These are phyloP conservation scores for Phataginus tricuspis DNA, from an alignment of 2,797 vertebrate species.

Conservation along the genomic window DNA sequence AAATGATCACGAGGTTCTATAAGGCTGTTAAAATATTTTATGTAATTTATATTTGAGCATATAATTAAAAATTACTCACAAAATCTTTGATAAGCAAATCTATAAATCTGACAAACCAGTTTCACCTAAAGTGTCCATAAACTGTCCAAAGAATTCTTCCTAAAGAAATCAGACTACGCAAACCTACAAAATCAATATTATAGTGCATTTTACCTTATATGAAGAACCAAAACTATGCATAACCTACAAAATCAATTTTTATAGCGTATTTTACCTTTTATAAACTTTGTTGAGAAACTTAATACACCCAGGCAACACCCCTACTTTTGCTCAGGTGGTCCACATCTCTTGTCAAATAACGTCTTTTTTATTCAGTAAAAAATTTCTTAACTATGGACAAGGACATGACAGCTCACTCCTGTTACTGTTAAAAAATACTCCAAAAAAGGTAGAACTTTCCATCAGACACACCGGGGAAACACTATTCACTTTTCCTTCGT, in stretches of 20 bases:
- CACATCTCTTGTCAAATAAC: background rate
- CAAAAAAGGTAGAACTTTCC: background rate
- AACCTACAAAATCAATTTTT: background rate
- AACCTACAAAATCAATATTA: too few species aligned
- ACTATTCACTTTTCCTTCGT: background rate
- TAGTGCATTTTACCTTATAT: too few species aligned
- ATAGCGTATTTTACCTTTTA: background rate
- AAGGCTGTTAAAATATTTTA: background rate
- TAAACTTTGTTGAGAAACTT: background rate
- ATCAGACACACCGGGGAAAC: background rate
- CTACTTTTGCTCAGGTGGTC: background rate
- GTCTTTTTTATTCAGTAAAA: background rate
- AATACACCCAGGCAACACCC: background rate
- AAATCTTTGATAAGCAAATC: background rate
- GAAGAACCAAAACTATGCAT: background rate
- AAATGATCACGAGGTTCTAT: background rate
- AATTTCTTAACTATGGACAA: background rate
- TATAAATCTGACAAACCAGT: background rate
- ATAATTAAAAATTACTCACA: background rate
- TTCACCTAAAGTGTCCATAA: background rate
- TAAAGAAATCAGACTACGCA: background rate
- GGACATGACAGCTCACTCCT: background rate
- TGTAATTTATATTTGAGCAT: background rate
- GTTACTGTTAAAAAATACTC: background rate
- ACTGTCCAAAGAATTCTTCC: background rate